Evolutionary conservation across 2,888 invertebrate species (phyloP).

Genomic region (Coelinius sp.): DNA sequence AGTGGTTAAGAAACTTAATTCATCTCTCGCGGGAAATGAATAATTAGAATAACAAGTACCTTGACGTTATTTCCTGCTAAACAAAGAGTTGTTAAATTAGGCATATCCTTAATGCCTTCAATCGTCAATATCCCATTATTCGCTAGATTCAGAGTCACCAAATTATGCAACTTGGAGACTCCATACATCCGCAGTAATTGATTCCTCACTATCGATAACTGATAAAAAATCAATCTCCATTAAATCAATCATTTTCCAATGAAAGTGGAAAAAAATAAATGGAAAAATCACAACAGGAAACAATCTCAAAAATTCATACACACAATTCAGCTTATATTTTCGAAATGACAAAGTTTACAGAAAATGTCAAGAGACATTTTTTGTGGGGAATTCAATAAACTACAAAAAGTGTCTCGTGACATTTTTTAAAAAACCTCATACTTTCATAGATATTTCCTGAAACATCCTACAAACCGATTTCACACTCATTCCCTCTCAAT

Average conservation of each 20-base stretch:
- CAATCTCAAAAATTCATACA: too few relatives aligned
- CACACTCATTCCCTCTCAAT: neutral
- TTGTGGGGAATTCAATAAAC: too few relatives aligned
- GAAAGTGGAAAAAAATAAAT: too few relatives aligned
- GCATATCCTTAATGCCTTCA: constrained; percentile 89
- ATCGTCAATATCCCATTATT: constrained; percentile 91
- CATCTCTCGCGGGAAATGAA: neutral
- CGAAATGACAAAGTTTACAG: too few relatives aligned
- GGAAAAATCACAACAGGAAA: too few relatives aligned
- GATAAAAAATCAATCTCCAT: constrained; percentile 38
- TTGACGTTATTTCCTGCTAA: constrained; percentile 92
- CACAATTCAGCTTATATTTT: too few relatives aligned
- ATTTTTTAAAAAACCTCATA: too few relatives aligned
- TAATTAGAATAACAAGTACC: constrained; percentile 66
- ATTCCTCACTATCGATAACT: constrained; percentile 90
- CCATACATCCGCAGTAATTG: constrained; percentile 90
- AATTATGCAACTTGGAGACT: constrained; percentile 83
- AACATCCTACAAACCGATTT: too few relatives aligned
- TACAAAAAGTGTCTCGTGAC: too few relatives aligned
- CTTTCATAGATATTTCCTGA: too few relatives aligned
- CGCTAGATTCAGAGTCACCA: constrained; percentile 86
- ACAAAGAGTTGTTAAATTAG: constrained; percentile 85
- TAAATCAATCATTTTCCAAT: neutral
- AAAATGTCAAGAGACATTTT: too few relatives aligned
- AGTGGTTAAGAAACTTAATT: constrained; percentile 29